Conservation (phyloP, 2,888 invertebrate genomes). For the Noctua fimbriata region DNA sequence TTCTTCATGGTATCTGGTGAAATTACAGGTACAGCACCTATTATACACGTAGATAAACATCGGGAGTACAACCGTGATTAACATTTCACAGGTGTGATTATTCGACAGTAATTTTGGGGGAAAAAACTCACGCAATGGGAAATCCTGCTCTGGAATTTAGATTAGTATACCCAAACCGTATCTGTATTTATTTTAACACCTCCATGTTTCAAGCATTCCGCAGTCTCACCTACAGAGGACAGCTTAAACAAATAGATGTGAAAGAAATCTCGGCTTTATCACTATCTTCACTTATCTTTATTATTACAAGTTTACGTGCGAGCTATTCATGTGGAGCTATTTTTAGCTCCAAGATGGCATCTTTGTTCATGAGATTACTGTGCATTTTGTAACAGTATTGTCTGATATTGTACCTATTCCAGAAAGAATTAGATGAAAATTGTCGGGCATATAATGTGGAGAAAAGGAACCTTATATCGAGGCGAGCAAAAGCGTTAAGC, state of each 20-base stretch:
- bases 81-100: conserved; percentile 31
- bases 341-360: conserved; percentile 51
- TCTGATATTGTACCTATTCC: not conserved
- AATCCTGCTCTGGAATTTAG: conserved; percentile 26
- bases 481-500: not conserved
- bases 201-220: conserved; percentile 15
- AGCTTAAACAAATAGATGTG: conserved; percentile 53
- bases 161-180: conserved; percentile 20
- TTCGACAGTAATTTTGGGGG: conserved; percentile 2
- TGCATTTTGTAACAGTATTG: conserved; percentile 21
- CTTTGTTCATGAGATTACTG: conserved; percentile 40
- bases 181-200: conserved; percentile 30
- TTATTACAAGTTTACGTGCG: conserved; percentile 44
- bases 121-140: conserved; percentile 29
- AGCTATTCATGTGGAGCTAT: conserved; percentile 66
- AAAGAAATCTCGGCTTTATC: conserved; percentile 68
- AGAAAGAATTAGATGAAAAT: not conserved
- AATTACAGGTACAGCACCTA: not conserved
- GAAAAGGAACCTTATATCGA: not conserved
- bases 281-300: conserved; percentile 61
- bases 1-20: not conserved
- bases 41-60: not conserved
- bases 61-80: not conserved
- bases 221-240: conserved; percentile 13
- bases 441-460: not conserved